A percentile compares a stretch with the other conserved stretches of the same genome.
Evolutionary conservation across 2,888 invertebrate species (phyloP).

Genomic region (Oconnorella tubifera): DNA sequence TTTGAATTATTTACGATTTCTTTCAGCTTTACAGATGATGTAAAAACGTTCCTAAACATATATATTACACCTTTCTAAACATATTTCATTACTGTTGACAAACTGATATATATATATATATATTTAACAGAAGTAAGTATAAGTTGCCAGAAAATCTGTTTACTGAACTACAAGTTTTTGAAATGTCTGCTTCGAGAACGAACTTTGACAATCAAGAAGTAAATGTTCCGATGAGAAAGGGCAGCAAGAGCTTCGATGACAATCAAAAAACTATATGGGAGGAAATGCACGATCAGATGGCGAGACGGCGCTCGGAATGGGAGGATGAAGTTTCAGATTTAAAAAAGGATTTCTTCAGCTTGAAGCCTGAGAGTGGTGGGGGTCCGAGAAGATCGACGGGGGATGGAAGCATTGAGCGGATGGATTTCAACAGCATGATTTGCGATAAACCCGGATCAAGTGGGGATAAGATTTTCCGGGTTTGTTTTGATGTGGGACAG

Average conservation of each 20-base stretch:
- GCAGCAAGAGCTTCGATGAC: constrained; percentile 51
- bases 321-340: constrained; percentile 42
- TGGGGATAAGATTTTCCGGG: constrained; percentile 25
- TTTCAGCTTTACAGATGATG: no score
- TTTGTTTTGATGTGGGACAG: constrained; percentile 39
- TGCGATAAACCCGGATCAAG: constrained; percentile 18
- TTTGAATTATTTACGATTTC: no score
- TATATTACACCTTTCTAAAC: no score
- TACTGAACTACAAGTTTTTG: no score
- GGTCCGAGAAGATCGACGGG: not conserved
- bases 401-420: constrained; percentile 22
- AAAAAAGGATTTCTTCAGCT: constrained; percentile 52
- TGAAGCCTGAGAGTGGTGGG: constrained; percentile 34
- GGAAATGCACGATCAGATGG: constrained; percentile 36
- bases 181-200: not conserved
- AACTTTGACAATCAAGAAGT: constrained; percentile 37
- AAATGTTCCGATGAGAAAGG: constrained; percentile 51
- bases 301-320: constrained; percentile 32
- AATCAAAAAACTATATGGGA: constrained; percentile 49
- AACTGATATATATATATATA: not conserved
- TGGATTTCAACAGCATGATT: constrained; percentile 33
- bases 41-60: no score
- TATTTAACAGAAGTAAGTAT: no score
- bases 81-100: no score
- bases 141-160: no score